These are phyloP conservation scores for Zeugodacus cucurbitae DNA, from an alignment of 1,140 invertebrate species.

Conservation along the genomic window DNA sequence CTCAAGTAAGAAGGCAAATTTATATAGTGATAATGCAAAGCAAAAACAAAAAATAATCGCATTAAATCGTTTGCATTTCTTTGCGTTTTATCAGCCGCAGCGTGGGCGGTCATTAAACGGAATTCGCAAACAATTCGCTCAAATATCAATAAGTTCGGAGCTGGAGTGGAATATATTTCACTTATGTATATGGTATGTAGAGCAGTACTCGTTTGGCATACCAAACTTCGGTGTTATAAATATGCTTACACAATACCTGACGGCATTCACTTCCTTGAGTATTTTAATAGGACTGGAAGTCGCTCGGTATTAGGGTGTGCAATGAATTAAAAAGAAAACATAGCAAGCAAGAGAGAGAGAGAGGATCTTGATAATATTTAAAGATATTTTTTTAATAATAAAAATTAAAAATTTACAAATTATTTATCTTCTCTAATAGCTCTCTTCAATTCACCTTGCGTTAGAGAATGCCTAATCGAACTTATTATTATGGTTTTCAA, in stretches of 20 bases:
- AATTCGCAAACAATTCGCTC: not conserved
- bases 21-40: not conserved
- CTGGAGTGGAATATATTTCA: not conserved
- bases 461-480: no score
- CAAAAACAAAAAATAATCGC: not conserved
- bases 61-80: not conserved
- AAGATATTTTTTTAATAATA: no score
- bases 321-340: not conserved
- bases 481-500: no score
- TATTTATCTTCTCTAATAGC: no score
- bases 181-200: not conserved
- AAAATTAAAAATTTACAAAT: no score
- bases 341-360: no score
- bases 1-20: not conserved
- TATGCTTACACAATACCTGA: not conserved
- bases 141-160: not conserved
- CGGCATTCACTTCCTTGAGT: not conserved
- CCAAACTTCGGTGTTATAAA: not conserved
- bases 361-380: no score
- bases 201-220: not conserved
- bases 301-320: not conserved
- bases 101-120: not conserved
- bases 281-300: not conserved
- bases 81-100: not conserved
- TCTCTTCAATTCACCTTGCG: no score